A percentile compares a stretch with the other conserved stretches of the same genome.
phyloP scores from a whole-genome alignment of 2,113 vertebrate species.

The Silurus meridionalis region DNA sequence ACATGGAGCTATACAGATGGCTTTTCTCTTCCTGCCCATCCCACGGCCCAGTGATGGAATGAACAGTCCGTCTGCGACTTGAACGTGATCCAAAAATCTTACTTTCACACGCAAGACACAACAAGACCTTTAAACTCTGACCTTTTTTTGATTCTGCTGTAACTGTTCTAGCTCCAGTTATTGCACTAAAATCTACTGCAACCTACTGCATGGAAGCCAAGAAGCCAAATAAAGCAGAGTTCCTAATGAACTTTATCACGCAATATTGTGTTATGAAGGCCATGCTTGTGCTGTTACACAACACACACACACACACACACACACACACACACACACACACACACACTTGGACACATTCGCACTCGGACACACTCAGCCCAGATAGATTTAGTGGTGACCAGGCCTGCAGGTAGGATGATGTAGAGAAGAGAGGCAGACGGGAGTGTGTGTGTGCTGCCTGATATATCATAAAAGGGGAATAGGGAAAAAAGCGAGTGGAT shows the following conservation, averaged over 20 bases:
- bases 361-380: constrained; percentile 53
- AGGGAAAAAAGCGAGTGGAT: constrained; percentile 35
- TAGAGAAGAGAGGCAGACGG: constrained; percentile 57
- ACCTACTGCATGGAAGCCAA: constrained; percentile 74
- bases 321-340: constrained; percentile 24
- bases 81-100: not conserved
- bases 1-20: constrained; percentile 40
- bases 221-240: constrained; percentile 60
- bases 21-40: constrained; percentile 26
- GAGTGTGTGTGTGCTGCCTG: constrained; percentile 32
- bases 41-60: not conserved
- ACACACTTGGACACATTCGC: constrained; percentile 48
- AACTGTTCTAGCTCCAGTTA: constrained; percentile 63
- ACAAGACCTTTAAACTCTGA: constrained; percentile 21
- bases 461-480: constrained; percentile 37
- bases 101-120: not conserved
- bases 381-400: constrained; percentile 73
- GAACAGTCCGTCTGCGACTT: not conserved
- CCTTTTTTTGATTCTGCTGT: not conserved
- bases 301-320: constrained; percentile 36
- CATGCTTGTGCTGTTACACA: constrained; percentile 40
- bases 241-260: constrained; percentile 62
- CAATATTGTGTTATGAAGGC: constrained; percentile 53
- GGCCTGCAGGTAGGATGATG: constrained; percentile 70
- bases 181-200: constrained; percentile 77